These are phyloP conservation scores for Tethya wilhelma DNA, from an alignment of 37 sponge, comb jelly and placozoan genomes.

Conservation along the genomic window DNA sequence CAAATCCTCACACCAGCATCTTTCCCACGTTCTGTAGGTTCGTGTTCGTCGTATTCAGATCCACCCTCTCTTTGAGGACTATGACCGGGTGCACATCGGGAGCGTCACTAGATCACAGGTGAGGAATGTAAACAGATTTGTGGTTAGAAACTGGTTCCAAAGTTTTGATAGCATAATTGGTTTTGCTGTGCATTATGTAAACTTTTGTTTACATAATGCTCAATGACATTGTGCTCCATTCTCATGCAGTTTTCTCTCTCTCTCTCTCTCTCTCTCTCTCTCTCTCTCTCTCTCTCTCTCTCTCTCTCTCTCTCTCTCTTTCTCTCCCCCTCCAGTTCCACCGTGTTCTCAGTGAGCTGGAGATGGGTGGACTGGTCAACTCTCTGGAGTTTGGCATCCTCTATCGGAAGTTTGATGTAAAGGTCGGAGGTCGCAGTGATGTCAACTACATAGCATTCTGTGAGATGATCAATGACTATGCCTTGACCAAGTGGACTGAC, in stretches of 20 bases:
- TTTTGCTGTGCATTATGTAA: too few species aligned
- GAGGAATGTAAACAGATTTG: too few species aligned
- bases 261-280: background rate
- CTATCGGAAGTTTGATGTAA: constrained; percentile 73
- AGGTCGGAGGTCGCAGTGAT: constrained; percentile 79
- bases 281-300: too few species aligned
- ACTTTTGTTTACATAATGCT: too few species aligned
- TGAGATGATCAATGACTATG: constrained; percentile 75
- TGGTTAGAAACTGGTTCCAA: too few species aligned
- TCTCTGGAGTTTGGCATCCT: constrained; percentile 77
- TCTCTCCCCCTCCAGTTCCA: constrained; percentile 69
- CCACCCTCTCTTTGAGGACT: constrained; percentile 90
- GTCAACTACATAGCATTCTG: constrained; percentile 94
- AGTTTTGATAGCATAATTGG: too few species aligned
- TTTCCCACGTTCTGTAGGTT: constrained; percentile 60
- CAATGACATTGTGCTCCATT: too few species aligned
- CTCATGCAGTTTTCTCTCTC: too few species aligned
- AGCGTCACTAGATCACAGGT: constrained; percentile 87
- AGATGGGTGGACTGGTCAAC: constrained; percentile 58
- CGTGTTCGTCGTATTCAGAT: constrained; percentile 82
- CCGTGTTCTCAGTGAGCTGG: constrained; percentile 85
- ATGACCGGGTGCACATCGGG: constrained; percentile 87
- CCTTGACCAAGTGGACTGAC: constrained; percentile 65
- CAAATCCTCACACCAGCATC: background rate
- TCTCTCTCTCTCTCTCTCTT: background rate